Conservation (phyloP, 92 coral and sea anemone species). For the Palythoa grandis region DNA sequence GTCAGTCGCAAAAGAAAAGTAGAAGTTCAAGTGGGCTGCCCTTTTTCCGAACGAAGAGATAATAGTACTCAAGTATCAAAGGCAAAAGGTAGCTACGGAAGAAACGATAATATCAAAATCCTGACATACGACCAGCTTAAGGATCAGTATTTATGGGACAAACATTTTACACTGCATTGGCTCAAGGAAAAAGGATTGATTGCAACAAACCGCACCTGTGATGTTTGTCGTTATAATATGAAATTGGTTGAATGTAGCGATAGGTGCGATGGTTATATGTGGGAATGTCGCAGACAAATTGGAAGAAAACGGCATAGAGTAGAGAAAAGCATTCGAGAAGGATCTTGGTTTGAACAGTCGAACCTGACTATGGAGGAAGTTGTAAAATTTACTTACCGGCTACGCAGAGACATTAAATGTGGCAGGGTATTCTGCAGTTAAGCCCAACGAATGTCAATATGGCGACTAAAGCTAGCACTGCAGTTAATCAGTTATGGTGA, state of each 20-base stretch:
- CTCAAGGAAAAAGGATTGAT: slow-evolving; percentile 46
- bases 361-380: slow-evolving; percentile 32
- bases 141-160: slow-evolving; percentile 48
- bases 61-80: slow-evolving; percentile 16
- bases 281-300: slow-evolving; percentile 38
- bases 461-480: too few species aligned
- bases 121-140: slow-evolving; percentile 23
- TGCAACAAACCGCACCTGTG: slow-evolving; percentile 38
- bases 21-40: slow-evolving; percentile 39
- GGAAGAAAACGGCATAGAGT: slow-evolving; percentile 36
- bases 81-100: slow-evolving; percentile 22
- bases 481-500: neutral
- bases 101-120: slow-evolving; percentile 5
- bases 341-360: slow-evolving; percentile 34
- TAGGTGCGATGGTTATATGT: slow-evolving; percentile 39
- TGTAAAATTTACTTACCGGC: slow-evolving; percentile 12
- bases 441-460: too few species aligned
- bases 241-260: slow-evolving; percentile 38
- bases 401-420: too few species aligned
- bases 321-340: slow-evolving; percentile 37
- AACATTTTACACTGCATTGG: slow-evolving; percentile 41
- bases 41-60: slow-evolving; percentile 1
- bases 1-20: slow-evolving; percentile 17
- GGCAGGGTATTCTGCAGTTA: too few species aligned
- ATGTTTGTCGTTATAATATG: slow-evolving; percentile 28